A percentile compares a stretch with the other conserved stretches of the same genome.
These are phyloP conservation scores for Ephialtes manifestator DNA, from an alignment of 2,888 invertebrate genomes.

Conservation along the genomic window DNA sequence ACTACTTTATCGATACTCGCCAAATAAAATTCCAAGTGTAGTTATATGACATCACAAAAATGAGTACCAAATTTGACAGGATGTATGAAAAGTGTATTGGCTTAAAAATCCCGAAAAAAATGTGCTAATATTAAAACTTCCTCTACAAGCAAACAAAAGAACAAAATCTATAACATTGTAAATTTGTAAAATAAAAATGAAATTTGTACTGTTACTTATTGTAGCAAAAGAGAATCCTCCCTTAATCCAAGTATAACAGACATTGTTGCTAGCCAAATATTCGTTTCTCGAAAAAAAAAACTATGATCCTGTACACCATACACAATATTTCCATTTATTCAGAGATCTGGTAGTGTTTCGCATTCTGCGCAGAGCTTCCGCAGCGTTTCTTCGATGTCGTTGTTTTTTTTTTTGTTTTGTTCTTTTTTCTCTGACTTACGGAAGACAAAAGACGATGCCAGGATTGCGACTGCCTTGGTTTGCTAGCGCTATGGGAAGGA, in stretches of 20 bases:
- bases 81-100: too few species aligned
- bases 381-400: neutral
- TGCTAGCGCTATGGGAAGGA: constrained; percentile 19
- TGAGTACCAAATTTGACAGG: too few species aligned
- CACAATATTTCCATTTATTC: constrained; percentile 17
- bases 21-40: too few species aligned
- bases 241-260: neutral
- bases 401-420: neutral
- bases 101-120: too few species aligned
- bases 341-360: constrained; percentile 9
- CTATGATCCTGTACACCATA: constrained; percentile 4
- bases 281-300: neutral
- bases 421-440: constrained; percentile 3
- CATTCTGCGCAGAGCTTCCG: constrained; percentile 17
- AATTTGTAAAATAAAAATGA: too few species aligned
- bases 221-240: neutral
- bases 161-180: too few species aligned
- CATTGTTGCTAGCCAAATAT: constrained; percentile 5
- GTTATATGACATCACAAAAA: too few species aligned
- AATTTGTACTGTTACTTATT: too few species aligned
- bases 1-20: too few species aligned
- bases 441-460: constrained; percentile 46
- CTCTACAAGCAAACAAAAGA: too few species aligned
- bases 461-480: constrained; percentile 19
- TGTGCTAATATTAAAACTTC: too few species aligned